Conservation (phyloP, 2,113 vertebrate species). For the Sigmodon hispidus region DNA sequence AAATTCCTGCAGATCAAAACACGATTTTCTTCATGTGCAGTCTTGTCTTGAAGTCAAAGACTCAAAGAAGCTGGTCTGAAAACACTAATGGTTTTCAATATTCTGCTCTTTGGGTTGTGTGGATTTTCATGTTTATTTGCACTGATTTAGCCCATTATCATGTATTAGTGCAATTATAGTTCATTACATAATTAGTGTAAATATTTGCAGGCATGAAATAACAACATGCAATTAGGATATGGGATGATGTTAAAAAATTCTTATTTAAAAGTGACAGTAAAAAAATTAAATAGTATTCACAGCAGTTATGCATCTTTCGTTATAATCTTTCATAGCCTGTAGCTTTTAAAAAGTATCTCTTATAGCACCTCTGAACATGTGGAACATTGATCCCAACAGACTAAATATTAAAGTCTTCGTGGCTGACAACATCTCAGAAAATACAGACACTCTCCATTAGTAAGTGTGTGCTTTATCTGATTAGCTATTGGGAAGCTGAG, state of each 20-base stretch:
- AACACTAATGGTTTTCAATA: conserved; percentile 54
- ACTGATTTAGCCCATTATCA: conserved; percentile 83
- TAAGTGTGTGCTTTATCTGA: not conserved
- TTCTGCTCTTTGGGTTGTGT: conserved; percentile 53
- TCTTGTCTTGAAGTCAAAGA: conserved; percentile 36
- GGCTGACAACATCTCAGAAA: not conserved
- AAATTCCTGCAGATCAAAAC: not conserved
- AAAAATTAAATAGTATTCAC: conserved; percentile 50
- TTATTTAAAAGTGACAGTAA: conserved; percentile 14
- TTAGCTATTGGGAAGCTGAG: conserved; percentile 5
- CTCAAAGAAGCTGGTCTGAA: not conserved
- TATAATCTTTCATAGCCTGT: not conserved
- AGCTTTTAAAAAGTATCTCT: conserved; percentile 17
- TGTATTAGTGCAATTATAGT: conserved; percentile 84
- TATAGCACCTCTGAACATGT: not conserved
- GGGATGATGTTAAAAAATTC: conserved; percentile 58
- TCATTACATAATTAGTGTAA: conserved; percentile 85
- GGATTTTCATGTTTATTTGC: conserved; percentile 82
- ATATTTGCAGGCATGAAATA: conserved; percentile 76
- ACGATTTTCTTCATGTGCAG: not conserved
- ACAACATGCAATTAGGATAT: conserved; percentile 78
- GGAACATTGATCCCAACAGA: not conserved
- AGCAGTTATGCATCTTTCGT: not conserved
- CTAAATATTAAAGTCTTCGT: not conserved
- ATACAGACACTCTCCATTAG: not conserved